Conservation (phyloP, 2,888 invertebrate species). For the Andrena camellia region DNA sequence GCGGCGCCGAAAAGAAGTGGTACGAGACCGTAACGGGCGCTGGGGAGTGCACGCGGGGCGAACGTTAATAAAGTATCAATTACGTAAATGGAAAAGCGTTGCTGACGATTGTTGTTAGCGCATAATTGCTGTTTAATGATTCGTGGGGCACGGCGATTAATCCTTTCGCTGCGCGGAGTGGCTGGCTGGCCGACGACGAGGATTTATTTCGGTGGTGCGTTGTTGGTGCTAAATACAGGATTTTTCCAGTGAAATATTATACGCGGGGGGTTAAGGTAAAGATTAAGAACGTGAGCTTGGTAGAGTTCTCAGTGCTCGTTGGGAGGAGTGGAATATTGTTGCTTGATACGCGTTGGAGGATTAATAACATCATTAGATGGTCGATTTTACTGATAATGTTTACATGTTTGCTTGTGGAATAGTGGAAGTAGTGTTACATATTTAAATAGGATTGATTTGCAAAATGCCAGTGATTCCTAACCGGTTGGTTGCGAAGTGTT, state of each 20-base stretch:
- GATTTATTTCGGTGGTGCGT: slow-evolving; percentile 46
- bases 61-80: slow-evolving; percentile 17
- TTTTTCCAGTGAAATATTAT: slow-evolving; percentile 36
- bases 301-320: background rate
- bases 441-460: too few relatives aligned
- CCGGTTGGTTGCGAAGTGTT: too few relatives aligned
- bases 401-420: too few relatives aligned
- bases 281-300: background rate
- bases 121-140: slow-evolving; percentile 55
- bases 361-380: background rate
- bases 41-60: background rate
- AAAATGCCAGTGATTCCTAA: too few relatives aligned
- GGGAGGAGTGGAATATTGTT: background rate
- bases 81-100: slow-evolving; percentile 55
- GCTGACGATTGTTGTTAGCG: slow-evolving; percentile 45
- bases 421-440: too few relatives aligned
- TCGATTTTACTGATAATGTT: too few relatives aligned
- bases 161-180: slow-evolving; percentile 35
- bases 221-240: slow-evolving; percentile 42
- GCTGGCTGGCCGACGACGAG: slow-evolving; percentile 30
- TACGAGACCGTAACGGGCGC: background rate
- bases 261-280: background rate
- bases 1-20: background rate
- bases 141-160: slow-evolving; percentile 45
- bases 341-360: background rate